These are phyloP conservation scores for Garrulus glandarius DNA, from an alignment of 2,797 vertebrate species.

Conservation along the genomic window DNA sequence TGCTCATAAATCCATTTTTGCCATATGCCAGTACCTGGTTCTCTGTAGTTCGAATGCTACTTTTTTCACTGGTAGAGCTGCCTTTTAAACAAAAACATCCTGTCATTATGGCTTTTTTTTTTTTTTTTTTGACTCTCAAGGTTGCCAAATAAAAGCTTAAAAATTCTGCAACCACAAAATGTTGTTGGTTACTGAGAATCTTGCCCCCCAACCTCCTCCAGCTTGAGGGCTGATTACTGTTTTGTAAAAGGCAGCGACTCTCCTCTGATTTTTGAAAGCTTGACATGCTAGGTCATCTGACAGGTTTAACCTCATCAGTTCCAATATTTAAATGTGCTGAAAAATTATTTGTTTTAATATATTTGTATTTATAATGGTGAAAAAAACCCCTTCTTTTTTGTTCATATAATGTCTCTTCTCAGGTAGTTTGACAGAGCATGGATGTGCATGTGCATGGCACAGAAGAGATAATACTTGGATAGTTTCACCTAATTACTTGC, in stretches of 20 bases:
- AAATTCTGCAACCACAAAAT: neutral
- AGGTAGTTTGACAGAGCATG: neutral
- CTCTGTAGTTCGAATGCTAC: neutral
- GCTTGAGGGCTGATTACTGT: neutral
- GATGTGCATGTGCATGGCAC: neutral
- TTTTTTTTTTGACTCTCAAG: neutral
- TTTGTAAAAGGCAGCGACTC: neutral
- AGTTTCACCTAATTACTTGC: neutral
- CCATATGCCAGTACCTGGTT: neutral
- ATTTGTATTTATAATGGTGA: neutral
- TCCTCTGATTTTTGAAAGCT: neutral
- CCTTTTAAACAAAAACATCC: neutral
- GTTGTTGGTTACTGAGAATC: neutral
- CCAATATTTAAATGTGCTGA: neutral
- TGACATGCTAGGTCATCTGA: neutral
- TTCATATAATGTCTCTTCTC: neutral
- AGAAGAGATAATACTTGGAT: neutral
- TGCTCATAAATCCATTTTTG: neutral
- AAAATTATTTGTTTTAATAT: neutral
- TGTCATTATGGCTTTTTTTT: neutral
- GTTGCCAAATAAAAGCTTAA: neutral
- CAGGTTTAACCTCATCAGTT: neutral
- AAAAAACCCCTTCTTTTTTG: neutral
- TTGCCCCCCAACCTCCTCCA: fast-evolving
- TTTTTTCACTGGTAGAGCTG: neutral